Conservation (phyloP, 2,797 vertebrate genomes). For the Poecilia gillii region DNA sequence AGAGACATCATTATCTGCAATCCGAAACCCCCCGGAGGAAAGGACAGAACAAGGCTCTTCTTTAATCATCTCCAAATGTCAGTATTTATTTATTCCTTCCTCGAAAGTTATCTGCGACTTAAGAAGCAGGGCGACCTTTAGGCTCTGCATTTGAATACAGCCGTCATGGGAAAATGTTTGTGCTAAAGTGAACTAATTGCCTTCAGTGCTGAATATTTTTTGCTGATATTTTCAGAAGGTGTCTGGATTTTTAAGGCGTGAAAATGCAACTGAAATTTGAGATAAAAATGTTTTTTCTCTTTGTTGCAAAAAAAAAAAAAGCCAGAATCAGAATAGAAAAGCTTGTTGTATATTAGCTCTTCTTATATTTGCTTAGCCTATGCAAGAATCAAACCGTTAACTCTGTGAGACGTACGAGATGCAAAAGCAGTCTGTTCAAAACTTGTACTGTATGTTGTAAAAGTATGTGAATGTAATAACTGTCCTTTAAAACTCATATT, state of each 20-base stretch:
- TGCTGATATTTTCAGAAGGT: slow-evolving; percentile 18
- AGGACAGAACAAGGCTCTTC: slow-evolving; percentile 39
- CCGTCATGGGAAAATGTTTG: slow-evolving; percentile 28
- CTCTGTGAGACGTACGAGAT: not conserved
- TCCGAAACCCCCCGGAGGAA: slow-evolving; percentile 35
- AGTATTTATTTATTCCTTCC: slow-evolving; percentile 70
- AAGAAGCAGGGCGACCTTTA: slow-evolving; percentile 55
- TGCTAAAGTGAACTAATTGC: slow-evolving; percentile 22
- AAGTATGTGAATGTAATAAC: not conserved
- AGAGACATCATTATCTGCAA: slow-evolving; percentile 42
- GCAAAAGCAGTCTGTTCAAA: not conserved
- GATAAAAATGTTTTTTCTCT: not conserved
- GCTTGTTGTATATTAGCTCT: not conserved
- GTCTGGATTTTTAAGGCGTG: slow-evolving; percentile 17
- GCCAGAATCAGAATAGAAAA: not conserved
- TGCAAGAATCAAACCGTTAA: not conserved
- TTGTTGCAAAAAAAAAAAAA: not conserved
- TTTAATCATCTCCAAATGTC: slow-evolving; percentile 68
- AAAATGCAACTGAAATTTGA: not conserved
- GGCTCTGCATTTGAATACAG: slow-evolving; percentile 51
- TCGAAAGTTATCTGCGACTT: slow-evolving; percentile 43
- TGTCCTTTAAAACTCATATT: slow-evolving; percentile 1
- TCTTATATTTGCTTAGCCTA: not conserved
- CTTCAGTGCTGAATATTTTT: slow-evolving; percentile 23
- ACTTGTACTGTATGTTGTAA: not conserved